Evolutionary conservation across 1,140 invertebrate genomes (phyloP), one percentile per base, ranked within the genome.

Genomic region (Neodiprion pinetum): DNA sequence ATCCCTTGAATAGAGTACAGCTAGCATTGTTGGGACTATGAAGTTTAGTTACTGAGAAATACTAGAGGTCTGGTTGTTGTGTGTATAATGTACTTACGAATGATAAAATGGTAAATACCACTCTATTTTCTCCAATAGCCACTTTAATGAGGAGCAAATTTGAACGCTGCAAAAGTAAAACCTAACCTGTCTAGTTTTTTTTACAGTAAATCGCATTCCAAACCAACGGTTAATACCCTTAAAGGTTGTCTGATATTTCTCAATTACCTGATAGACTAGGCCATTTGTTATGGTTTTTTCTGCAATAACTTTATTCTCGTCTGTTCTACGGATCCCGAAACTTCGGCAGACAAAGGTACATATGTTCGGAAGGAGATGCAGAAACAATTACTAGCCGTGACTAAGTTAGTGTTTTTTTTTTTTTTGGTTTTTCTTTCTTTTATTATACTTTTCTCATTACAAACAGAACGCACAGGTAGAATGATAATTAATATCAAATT

Each of bases 171-270:
- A 83, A 71, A 80, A 76, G 61, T 81, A 74, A 71, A 79, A 77
- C 67, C 79, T 80, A 77, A 80, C 76, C 76, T 82, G 77, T 74
- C 70, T 77, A 48, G 75, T 70, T 76, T 77, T 79, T 78, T 81
- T 81, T 49, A 80, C 72, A 71, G 75, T 79, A 76, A 80, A 75
- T 82, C 80, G 80, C 81, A 83, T 83, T 77, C 80, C 81, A 81
- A 77, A 76, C 50, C 70, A 71, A 74, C 69, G 67, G 67, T 67
- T 61, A 61, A 61, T 61, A 61, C 53, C 53, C 53, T 61, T 61
- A 12, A 9, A 8, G 11, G 53, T 61, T 12, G 11, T 17, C n/a
- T 61, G n/a, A 12, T 5, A 40, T 40, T 14, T 61, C 9, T 14
- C 4, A 61, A 14, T 61, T 61, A 61, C 53, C 53, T 61, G 11